These are phyloP conservation scores for Aspidiotus rigidus DNA, from an alignment of 2,888 invertebrate species.

Conservation along the genomic window DNA sequence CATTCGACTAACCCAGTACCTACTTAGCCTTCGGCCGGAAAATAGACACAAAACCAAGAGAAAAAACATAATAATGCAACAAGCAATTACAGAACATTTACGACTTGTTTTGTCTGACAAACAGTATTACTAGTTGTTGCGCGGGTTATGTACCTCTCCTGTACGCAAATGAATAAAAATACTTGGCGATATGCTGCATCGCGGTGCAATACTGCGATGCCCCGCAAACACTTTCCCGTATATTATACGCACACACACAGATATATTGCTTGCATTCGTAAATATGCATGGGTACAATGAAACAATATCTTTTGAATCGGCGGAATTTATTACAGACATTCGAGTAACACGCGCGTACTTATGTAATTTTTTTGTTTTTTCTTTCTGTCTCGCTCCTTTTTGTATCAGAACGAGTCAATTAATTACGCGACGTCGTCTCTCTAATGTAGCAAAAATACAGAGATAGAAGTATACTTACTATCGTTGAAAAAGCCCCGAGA, in stretches of 20 bases:
- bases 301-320: conserved; percentile 1
- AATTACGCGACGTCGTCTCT: conserved; percentile 1
- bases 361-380: not conserved
- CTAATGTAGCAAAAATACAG: too few relatives aligned
- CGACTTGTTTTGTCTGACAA: conserved; percentile 2
- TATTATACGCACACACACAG: too few relatives aligned
- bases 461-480: too few relatives aligned
- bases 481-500: too few relatives aligned
- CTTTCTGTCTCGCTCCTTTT: too few relatives aligned
- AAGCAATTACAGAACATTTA: conserved; percentile 2
- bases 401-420: not conserved
- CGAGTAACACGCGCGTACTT: not conserved
- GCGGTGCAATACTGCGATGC: not conserved
- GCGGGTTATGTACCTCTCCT: too few relatives aligned
- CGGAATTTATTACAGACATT: not conserved
- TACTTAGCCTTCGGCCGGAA: too few relatives aligned
- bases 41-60: too few relatives aligned
- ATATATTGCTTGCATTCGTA: not conserved
- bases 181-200: too few relatives aligned
- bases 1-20: too few relatives aligned
- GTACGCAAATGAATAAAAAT: too few relatives aligned
- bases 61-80: not conserved
- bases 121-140: not conserved
- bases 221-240: not conserved
- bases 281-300: not conserved